These are phyloP conservation scores for Sebastes ruberrimus DNA, from an alignment of 2,797 vertebrate genomes.

Conservation along the genomic window DNA sequence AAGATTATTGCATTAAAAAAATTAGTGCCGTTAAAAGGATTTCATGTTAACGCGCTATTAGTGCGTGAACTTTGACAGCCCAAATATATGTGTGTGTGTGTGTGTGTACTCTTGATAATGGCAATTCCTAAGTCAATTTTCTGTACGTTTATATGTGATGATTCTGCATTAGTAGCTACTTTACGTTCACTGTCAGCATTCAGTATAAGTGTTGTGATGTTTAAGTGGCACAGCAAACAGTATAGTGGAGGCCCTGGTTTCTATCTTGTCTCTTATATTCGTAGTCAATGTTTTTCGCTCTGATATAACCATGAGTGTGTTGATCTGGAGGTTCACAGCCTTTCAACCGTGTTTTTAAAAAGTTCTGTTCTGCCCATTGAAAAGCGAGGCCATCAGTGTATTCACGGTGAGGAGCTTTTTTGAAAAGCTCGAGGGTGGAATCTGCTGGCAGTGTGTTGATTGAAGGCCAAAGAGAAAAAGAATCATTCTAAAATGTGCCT, in stretches of 20 bases:
- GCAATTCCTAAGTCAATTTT: background rate
- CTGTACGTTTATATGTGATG: background rate
- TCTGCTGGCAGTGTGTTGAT: slow-evolving; percentile 9
- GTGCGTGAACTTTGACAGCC: no score
- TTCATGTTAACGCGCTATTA: accelerated
- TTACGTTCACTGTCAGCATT: no score
- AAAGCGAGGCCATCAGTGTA: slow-evolving; percentile 32
- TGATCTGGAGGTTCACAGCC: slow-evolving; percentile 1
- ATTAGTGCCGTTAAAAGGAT: accelerated
- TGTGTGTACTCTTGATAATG: background rate
- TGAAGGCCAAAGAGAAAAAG: slow-evolving; percentile 34
- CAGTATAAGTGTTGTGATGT: background rate
- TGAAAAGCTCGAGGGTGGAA: slow-evolving; percentile 13
- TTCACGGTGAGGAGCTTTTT: background rate
- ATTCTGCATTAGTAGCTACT: background rate
- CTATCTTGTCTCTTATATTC: background rate
- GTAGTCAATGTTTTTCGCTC: background rate
- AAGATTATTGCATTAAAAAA: no score
- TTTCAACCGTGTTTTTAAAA: background rate
- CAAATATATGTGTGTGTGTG: no score
- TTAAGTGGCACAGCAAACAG: background rate
- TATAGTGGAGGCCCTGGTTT: background rate
- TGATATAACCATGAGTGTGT: background rate
- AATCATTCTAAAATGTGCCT: background rate
- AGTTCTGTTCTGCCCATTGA: background rate